Base-by-base conservation (phyloP, 1,140 invertebrate species). In the Caenorhabditis tropicalis region DNA sequence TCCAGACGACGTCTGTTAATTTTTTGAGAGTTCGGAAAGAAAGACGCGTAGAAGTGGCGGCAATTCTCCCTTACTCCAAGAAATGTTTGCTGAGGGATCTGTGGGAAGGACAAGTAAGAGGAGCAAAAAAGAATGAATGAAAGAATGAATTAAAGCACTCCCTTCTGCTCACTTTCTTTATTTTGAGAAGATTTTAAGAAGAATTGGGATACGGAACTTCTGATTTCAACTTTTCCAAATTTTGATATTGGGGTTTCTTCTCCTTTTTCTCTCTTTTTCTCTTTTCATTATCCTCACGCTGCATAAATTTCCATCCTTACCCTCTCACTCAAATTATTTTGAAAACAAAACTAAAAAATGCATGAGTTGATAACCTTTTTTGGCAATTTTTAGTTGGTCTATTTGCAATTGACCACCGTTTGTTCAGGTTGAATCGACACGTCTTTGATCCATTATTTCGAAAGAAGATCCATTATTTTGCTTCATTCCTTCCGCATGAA, bases 381-480 rank as follows among this genome's bases (percentile, higher is more conserved):
- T 43, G 16, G 29, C n/a, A 21, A 10, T 56, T 74, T 43, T 74
- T 43, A 74, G 65, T 74, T 74, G 65, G 65, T 74, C 65, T 21
- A 39, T 43, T 43, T 74, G 65, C 36, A n/a, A 74, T 43, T 74
- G 65, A 74, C 65, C 65, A 36, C 58, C 2, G 65, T 43, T 74
- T 74, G 65, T 74, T 74, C 65, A 74, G 65, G 65, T 74, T 74
- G 65, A 74, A 74, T 74, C 65, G n/a, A 74, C 65, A 27, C 65
- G 65, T 43, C 65, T 74, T 74, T 74, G 65, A 74, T 29, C 53
- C 1, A 43, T 43, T n/a, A n/a, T n/a, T 21, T n/a, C 49, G 7
- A 3, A 56, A 27, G 53, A 24, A 43, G 39, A 43, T 43, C 12
- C 39, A 43, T 43, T 12, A 5, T 43, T 43, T 43, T 56, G 21